Conservation (phyloP, 2,888 invertebrate species). For the Scaptodrosophila latifasciaeformis region DNA sequence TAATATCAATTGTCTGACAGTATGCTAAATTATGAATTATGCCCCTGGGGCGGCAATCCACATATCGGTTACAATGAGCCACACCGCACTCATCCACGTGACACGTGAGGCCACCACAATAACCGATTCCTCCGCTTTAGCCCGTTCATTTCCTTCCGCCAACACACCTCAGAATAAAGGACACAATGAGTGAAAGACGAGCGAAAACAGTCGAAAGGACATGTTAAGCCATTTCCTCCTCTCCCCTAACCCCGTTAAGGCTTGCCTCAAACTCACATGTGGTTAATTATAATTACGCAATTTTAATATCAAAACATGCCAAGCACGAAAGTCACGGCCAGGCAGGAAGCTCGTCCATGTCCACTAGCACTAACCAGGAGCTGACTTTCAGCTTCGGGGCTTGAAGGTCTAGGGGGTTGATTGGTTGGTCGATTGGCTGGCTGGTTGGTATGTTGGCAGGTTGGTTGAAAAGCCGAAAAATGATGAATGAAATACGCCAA, state of each 20-base stretch:
- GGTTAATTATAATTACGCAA: constrained; percentile 73
- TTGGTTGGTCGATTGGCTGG: no score
- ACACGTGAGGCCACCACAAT: constrained; percentile 27
- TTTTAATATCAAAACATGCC: constrained; percentile 63
- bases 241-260: not conserved
- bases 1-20: constrained; percentile 65
- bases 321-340: constrained; percentile 24
- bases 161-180: constrained; percentile 40
- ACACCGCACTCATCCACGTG: constrained; percentile 40
- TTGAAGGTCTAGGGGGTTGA: no score
- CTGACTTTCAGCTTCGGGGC: constrained; percentile 20
- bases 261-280: constrained; percentile 53
- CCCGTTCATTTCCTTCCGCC: constrained; percentile 38
- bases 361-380: constrained; percentile 17
- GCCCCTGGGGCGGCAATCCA: constrained; percentile 61
- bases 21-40: constrained; percentile 69
- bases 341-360: constrained; percentile 26
- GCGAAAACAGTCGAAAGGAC: constrained; percentile 48
- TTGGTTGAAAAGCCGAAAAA: constrained; percentile 64
- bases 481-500: constrained; percentile 69
- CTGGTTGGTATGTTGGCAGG: constrained; percentile 51
- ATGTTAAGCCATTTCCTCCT: constrained; percentile 37
- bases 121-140: constrained; percentile 6
- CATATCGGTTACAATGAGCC: constrained; percentile 45
- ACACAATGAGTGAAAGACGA: constrained; percentile 35